phyloP scores from a whole-genome alignment of 1,140 invertebrate genomes.

The Aphis craccivora region DNA sequence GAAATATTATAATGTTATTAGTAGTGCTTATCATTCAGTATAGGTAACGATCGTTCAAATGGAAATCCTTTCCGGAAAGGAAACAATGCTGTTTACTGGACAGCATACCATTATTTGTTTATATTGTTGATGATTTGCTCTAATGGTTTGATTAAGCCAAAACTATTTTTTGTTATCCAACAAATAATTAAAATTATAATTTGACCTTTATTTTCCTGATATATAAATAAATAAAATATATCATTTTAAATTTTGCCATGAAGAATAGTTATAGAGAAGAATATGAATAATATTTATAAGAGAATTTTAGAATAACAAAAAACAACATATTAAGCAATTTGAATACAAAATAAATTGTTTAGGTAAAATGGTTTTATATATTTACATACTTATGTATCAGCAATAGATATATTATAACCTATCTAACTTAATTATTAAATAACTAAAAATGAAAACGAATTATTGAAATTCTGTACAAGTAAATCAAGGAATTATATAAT shows the following conservation, averaged over 20 bases:
- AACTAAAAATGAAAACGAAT: neutral
- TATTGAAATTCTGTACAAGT: neutral
- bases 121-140: slow-evolving; percentile 44
- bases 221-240: neutral
- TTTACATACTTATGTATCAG: neutral
- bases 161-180: neutral
- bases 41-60: slow-evolving; percentile 38
- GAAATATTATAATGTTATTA: neutral
- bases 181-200: neutral
- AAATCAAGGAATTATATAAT: neutral
- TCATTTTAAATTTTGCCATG: neutral
- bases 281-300: neutral
- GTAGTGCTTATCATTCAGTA: neutral
- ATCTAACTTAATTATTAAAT: neutral
- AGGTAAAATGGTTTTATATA: neutral
- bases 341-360: neutral
- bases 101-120: neutral
- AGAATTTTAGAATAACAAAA: neutral
- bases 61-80: slow-evolving; percentile 38
- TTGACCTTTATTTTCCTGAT: neutral
- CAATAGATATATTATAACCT: too few species aligned
- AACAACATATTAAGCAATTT: neutral
- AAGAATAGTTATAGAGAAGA: neutral
- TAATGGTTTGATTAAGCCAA: slow-evolving; percentile 43
- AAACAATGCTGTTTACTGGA: slow-evolving; percentile 43